Base-by-base conservation (phyloP, 2,888 invertebrate genomes). In the Amitus sp. region DNA sequence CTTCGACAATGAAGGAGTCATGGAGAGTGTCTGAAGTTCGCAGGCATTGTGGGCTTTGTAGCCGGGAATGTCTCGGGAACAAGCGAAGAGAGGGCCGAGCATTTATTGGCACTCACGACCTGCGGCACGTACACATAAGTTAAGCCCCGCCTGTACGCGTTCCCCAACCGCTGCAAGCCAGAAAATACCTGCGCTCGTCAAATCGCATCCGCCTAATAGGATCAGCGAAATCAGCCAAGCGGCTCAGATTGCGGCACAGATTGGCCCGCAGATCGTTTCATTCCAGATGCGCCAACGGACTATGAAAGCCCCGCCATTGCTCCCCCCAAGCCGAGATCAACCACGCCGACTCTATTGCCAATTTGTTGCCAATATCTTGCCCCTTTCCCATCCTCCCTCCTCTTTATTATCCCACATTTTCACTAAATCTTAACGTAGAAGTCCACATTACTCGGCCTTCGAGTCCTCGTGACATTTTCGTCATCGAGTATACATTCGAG, bases 171-270 rank as follows among this genome's bases (percentile, higher is more conserved):
- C 52, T 47, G 33, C 52, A 69, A 58, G 50, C 55, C 56, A 57
- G 59, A 61, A 67, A 67, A 70, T 71, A 69, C 70, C 71, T 71
- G 68, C 64, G 61, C 70, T 66, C 67, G 67, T 71, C 72, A 72
- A 70, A 69, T 73, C 73, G 70, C 65, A 69, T 70, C 68, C 62
- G 56, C 67, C 73, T 77, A 80, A 81, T 78, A 79, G 80, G 80
- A 80, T 81, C 75, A 78, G 64, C 70, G 70, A 71, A 79, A 76
- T 78, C 77, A 73, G 67, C 65, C 67, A 73, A 73, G 75, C 73
- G 77, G 68, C 67, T 72, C 67, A 70, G 72, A 76, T 76, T 73
- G 73, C 73, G 73, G 71, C 69, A 65, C 73, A 74, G 75, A 77
- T 77, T 75, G 71, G 66, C 69, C 59, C 69, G 72, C 73, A 62